Conservation (phyloP, 2,797 vertebrate species). For the Rhinella marina region DNA sequence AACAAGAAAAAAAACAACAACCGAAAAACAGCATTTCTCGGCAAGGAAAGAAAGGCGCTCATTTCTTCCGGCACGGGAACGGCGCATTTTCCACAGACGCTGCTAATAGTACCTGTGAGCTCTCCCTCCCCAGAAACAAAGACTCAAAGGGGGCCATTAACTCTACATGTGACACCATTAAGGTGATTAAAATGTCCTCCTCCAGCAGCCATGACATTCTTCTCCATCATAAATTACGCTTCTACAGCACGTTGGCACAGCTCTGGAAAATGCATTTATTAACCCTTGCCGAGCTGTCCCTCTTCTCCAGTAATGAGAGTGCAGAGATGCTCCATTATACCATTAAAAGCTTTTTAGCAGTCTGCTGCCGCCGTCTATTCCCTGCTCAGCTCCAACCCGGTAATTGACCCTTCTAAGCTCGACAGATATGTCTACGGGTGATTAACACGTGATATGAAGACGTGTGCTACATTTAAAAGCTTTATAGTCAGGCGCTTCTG, state of each 20-base stretch:
- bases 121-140: conserved; percentile 59
- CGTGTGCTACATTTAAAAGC: not conserved
- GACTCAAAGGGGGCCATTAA: conserved; percentile 70
- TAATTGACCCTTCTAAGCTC: conserved; percentile 45
- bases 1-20: not conserved
- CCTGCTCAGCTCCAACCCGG: conserved; percentile 40
- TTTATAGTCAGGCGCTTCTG: not conserved
- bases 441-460: conserved; percentile 35
- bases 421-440: conserved; percentile 23
- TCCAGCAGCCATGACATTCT: conserved; percentile 70
- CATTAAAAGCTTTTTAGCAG: conserved; percentile 58
- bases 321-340: conserved; percentile 36
- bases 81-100: conserved; percentile 34
- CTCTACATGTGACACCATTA: conserved; percentile 68
- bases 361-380: conserved; percentile 30
- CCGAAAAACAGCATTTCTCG: no score
- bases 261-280: conserved; percentile 65
- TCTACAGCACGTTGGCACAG: conserved; percentile 64
- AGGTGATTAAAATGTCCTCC: conserved; percentile 72
- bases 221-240: conserved; percentile 66
- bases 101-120: conserved; percentile 59
- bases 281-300: conserved; percentile 65
- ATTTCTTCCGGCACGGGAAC: conserved; percentile 58
- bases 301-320: conserved; percentile 67
- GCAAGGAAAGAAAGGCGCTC: not conserved